A percentile compares a stretch with the other conserved stretches of the same genome.
phyloP scores from a whole-genome alignment of 1,140 invertebrate species.

The Zaprionus gabonicus region DNA sequence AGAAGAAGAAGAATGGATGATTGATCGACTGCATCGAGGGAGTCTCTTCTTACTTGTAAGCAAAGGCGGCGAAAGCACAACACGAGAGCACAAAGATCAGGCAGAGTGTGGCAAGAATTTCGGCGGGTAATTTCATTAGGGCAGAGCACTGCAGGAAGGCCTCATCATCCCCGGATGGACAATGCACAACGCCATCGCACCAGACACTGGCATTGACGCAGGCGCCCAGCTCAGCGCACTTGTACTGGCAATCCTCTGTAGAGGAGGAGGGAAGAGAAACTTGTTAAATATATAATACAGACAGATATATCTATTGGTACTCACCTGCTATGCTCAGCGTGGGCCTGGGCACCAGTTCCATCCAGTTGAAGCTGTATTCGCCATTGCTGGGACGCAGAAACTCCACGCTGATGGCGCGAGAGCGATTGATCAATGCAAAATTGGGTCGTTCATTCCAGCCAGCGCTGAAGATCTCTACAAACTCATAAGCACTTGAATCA shows the following conservation, averaged over 20 bases:
- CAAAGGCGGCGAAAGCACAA: conserved; percentile 79
- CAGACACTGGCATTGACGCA: conserved; percentile 95
- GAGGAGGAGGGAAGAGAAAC: not conserved
- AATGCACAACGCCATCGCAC: conserved; percentile 94
- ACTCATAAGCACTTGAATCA: conserved; percentile 76
- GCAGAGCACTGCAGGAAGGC: conserved; percentile 91
- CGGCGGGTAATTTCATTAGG: conserved; percentile 89
- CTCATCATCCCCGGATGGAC: conserved; percentile 95
- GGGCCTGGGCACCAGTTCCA: conserved; percentile 91
- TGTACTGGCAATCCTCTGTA: conserved; percentile 90
- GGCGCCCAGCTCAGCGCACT: conserved; percentile 93
- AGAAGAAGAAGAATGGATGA: not conserved
- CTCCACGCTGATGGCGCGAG: conserved; percentile 90
- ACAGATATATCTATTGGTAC: not conserved
- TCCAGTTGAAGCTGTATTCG: conserved; percentile 91
- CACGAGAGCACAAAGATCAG: conserved; percentile 82
- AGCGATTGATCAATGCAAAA: conserved; percentile 84
- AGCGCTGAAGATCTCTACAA: conserved; percentile 91
- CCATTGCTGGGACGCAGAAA: conserved; percentile 90
- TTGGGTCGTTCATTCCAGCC: conserved; percentile 88
- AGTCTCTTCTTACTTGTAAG: conserved; percentile 71
- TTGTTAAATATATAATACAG: no score
- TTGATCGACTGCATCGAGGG: not conserved
- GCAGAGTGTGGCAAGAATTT: conserved; percentile 88
- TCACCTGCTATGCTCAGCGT: conserved; percentile 75